These are phyloP conservation scores for Chymomyza costata DNA, from an alignment of 1,140 invertebrate genomes.

Conservation along the genomic window DNA sequence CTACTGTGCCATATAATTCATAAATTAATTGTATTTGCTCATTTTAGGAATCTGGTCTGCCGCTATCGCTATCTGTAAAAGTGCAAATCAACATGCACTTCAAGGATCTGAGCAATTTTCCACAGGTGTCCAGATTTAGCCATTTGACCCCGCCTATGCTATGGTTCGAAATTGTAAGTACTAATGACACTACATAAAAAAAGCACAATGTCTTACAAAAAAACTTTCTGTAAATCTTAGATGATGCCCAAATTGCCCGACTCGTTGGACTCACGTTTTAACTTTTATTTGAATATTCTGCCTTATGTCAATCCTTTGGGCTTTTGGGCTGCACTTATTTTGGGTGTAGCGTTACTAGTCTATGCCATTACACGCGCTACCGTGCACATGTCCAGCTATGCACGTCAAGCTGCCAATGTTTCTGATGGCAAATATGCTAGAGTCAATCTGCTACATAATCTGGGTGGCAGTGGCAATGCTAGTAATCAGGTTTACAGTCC, in stretches of 20 bases:
- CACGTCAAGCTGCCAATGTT: conserved; percentile 37
- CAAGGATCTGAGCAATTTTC: conserved; percentile 80
- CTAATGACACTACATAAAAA: conserved; percentile 12
- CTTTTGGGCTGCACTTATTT: conserved; percentile 79
- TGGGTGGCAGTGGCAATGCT: conserved; percentile 16
- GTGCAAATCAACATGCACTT: conserved; percentile 91
- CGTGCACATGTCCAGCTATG: conserved; percentile 54
- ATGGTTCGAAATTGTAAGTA: conserved; percentile 91
- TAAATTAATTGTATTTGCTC: conserved; percentile 28
- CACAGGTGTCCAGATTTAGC: conserved; percentile 79
- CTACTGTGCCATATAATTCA: conserved; percentile 11
- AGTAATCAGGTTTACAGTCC: conserved; percentile 45
- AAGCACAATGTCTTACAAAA: not conserved
- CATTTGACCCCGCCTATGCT: conserved; percentile 84
- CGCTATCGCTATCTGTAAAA: conserved; percentile 83
- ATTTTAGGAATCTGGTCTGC: conserved; percentile 83
- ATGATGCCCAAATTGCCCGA: conserved; percentile 82
- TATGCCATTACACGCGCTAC: conserved; percentile 70
- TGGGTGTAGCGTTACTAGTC: conserved; percentile 77
- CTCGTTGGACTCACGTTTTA: conserved; percentile 80
- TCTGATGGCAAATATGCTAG: conserved; percentile 53
- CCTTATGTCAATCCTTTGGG: conserved; percentile 78
- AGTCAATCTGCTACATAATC: conserved; percentile 43
- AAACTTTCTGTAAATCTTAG: conserved; percentile 75
- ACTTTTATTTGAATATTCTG: conserved; percentile 82